A percentile compares a stretch with the other conserved stretches of the same genome.
These are phyloP conservation scores for Axinella damicornis DNA, from an alignment of 37 sponge, comb jelly and placozoan species.

Conservation along the genomic window DNA sequence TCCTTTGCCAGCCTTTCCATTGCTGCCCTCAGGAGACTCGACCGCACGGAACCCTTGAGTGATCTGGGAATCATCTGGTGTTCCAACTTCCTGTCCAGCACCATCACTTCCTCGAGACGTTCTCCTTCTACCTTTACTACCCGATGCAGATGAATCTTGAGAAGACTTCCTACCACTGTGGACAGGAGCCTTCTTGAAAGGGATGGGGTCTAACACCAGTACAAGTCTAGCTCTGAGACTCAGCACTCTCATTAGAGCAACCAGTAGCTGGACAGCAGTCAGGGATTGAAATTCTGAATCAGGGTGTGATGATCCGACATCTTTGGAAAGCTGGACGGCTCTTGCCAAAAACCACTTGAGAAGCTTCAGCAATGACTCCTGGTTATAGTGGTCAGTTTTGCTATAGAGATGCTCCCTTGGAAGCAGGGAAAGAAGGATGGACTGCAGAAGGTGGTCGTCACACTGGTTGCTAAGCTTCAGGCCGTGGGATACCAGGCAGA, in stretches of 20 bases:
- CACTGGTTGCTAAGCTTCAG: conserved; percentile 45
- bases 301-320: too few species aligned
- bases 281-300: too few species aligned
- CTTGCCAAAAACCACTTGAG: conserved; percentile 47
- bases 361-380: background rate
- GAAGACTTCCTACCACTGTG: too few species aligned
- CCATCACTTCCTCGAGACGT: background rate
- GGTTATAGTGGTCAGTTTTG: background rate
- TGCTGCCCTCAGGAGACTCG: too few species aligned
- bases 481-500: conserved; percentile 56
- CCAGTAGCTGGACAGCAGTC: conserved; percentile 28
- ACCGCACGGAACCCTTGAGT: too few species aligned
- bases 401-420: conserved; percentile 1
- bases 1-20: too few species aligned
- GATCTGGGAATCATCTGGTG: too few species aligned
- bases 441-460: conserved; percentile 23
- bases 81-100: too few species aligned
- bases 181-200: conserved; percentile 5
- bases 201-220: conserved; percentile 44
- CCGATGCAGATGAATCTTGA: too few species aligned
- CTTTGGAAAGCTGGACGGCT: background rate
- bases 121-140: background rate
- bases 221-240: conserved; percentile 48
- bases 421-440: conserved; percentile 41
- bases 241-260: conserved; percentile 39